Evolutionary conservation across 2,888 invertebrate species (phyloP), one percentile per base, ranked within the genome.

Genomic region (Drosophila demipolita): DNA sequence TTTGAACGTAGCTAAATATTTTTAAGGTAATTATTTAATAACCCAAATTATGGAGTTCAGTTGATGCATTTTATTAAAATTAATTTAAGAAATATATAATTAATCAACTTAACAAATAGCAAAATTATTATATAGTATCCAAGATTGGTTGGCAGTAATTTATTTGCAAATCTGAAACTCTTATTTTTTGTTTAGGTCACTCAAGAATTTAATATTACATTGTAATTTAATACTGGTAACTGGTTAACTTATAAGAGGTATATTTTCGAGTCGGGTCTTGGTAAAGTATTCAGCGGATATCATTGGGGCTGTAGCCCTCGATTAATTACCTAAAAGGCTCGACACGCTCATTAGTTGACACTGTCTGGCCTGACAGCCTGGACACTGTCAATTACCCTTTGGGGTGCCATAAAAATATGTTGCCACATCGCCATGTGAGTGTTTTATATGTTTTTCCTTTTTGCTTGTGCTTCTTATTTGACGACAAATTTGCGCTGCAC

Each of bases 361-460:
- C 64, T 61, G 80, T 73, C 61, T 66, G 76, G 58, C 26, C 57
- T 11, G 50, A 32, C 57, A 26, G 45, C 36, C 63, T 29, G 74
- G 74, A 68, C 68, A n/a, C 62, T 73, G 73, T 78, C 83, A 85
- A 91, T 88, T 79, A 78, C 82, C 79, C 84, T 78, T 81, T 78
- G 64, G 91, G 86, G 90, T 83, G 75, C 78, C 83, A 82, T 87
- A 85, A 90, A 90, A 90, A 85, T 89, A 85, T 87, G 85, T 77
- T 81, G 77, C 69, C 75, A 80, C 75, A 78, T 60, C 63, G 60
- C 68, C 64, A 63, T 68, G 66, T 58, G 65, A 63, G 49, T 69
- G 74, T 53, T 63, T 76, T 68, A 64, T 78, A 35, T 68, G 66
- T 62, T 38, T 64, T 65, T 26, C 48, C 12, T 35, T 26, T 17